Base-by-base conservation (phyloP, 2,113 vertebrate species). In the Octodon degus region DNA sequence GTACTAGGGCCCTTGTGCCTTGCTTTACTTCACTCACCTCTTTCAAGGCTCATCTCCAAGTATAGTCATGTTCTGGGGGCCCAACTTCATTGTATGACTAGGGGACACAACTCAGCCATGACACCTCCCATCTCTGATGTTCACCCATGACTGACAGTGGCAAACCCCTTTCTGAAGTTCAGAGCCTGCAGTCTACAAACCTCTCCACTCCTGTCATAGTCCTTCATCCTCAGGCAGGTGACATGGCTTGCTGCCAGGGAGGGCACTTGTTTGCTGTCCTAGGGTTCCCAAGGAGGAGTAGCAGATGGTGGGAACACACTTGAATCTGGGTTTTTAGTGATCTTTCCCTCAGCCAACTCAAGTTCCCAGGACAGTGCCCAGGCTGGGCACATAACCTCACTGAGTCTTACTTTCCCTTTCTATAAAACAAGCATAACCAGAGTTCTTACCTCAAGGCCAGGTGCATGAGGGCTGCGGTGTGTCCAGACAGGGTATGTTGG, bases 41-140 rank as follows among this genome's bases (percentile, higher is more conserved):
- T 13, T 43, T 12, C 1, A 62, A 93, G 10, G 2, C 6, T 14
- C 10, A 0, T 63, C 65, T 89, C 50, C 74, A 79, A 77, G 27
- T 11, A 24, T 9, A 32, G 30, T 40, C 84, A 55, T 8, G 2
- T 58, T 50, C 72, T 27, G 67, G 30, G 55, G 50, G 27, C 9
- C 58, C 30, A n/a, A n/a, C 22, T n/a, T 79, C 55, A 58, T 14
- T 17, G 0, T 1, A 5, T 24, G 25, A 53, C 30, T 22, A 55
- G 3, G 13, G 83, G 20, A 40, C 25, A 22, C 0, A 2, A 20
- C 0, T 47, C 5, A 6, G n/a, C 63, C 16, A 0, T 5, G 20
- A 7, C 50, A 24, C 5, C 10, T 5, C 19, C 20, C 53, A n/a
- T 60, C 80, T 60, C 80, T 82, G 53, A 58, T 32, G 27, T 7